Base-by-base conservation (phyloP, 2,888 invertebrate species). In the Syrista parreyssii region DNA sequence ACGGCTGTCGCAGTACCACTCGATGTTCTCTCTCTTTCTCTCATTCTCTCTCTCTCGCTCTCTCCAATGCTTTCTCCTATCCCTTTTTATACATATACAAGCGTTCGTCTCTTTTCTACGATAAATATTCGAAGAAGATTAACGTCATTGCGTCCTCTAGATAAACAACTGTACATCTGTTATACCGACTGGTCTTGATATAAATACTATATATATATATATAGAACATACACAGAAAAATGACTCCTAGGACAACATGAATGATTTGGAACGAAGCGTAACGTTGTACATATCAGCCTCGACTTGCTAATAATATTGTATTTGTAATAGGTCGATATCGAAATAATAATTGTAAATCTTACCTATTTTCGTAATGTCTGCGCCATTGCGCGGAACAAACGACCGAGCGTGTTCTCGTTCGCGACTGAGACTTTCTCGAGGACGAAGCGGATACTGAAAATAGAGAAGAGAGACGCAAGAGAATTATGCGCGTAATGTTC, bases 251-350 rank as follows among this genome's bases (percentile, higher is more conserved):
- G 77, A 81, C 78, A 74, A 78, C 30, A 78, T 75, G n/a, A 75
- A 76, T 31, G 72, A 55, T 34, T 36, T 33, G 36, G 77, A 40
- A 77, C 76, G 78, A 81, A 80, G 83, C 80, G 83, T 84, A 82
- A 86, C 31, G n/a, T 84, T 89, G 89, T 89, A 89, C 89, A 89
- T 89, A 89, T 89, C 89, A 89, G 80, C 78, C 84, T 78, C 79
- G 79, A 82, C 82, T 82, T 75, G 79, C 82, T 76, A 78, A 80
- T 2, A 82, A 80, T 81, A 82, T 74, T 79, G 79, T 82, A 78
- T 80, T 85, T 83, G 83, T 82, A 81, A 83, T 84, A 55, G 55
- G 9, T 9, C 23, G 55, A 55, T 55, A 86, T 82, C 75, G 75
- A 79, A 80, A 84, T 83, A 80, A 83, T 85, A 23, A 55, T 55